These are phyloP conservation scores for Apostichopus japonicus DNA, from an alignment of 35 echinoderm and acorn worm genomes.

Conservation along the genomic window DNA sequence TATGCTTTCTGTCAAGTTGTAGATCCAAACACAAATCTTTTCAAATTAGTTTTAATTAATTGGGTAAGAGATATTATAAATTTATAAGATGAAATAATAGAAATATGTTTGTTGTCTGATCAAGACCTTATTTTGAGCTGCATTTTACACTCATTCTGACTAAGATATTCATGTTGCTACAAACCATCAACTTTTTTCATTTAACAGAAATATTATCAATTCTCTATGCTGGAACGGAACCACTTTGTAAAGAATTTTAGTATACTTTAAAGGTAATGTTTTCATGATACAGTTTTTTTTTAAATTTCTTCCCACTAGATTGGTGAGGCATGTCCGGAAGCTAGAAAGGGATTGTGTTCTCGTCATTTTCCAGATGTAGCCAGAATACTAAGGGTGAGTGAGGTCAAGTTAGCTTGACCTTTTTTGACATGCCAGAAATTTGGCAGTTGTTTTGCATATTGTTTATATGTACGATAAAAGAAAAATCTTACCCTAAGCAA, in stretches of 20 bases:
- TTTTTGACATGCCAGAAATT: not conserved
- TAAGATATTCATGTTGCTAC: too few species aligned
- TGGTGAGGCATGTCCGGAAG: slow-evolving; percentile 88
- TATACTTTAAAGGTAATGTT: not conserved
- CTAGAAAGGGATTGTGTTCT: slow-evolving; percentile 81
- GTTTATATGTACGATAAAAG: too few species aligned
- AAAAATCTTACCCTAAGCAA: too few species aligned
- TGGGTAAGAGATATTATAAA: slow-evolving; percentile 73
- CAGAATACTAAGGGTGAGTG: slow-evolving; percentile 85
- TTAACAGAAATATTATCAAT: too few species aligned
- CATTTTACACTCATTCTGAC: not conserved
- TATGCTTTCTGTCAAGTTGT: slow-evolving; percentile 85
- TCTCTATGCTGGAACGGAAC: too few species aligned
- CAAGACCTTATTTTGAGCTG: not conserved
- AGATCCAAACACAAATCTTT: slow-evolving; percentile 91
- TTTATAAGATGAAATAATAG: not conserved
- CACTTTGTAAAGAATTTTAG: too few species aligned
- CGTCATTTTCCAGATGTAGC: slow-evolving; percentile 94
- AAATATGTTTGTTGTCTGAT: not conserved
- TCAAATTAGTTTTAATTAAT: slow-evolving; percentile 94
- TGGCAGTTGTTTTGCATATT: not conserved
- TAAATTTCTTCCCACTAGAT: slow-evolving; percentile 51
- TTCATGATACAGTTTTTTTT: not conserved
- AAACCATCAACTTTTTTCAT: too few species aligned
- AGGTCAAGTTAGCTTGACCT: not conserved